A percentile compares a stretch with the other conserved stretches of the same genome.
Evolutionary conservation across 2,113 vertebrate species (phyloP).

Genomic region (Oncorhynchus nerka): DNA sequence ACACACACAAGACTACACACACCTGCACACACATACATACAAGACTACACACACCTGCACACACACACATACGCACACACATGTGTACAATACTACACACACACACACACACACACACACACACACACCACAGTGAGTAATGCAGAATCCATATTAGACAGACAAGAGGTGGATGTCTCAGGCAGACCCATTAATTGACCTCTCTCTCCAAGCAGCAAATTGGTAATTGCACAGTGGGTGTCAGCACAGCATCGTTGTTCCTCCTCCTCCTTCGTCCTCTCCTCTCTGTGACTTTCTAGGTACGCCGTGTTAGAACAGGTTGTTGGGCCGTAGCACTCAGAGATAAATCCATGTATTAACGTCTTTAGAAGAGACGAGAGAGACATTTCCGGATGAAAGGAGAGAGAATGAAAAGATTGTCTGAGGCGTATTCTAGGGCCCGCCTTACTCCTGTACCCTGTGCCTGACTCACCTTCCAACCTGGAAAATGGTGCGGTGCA

Average conservation of each 20-base stretch:
- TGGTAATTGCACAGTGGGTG: not conserved
- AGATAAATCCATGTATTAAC: not conserved
- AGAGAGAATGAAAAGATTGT: slow-evolving; percentile 14
- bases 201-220: not conserved
- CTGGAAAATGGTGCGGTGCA: slow-evolving; percentile 10
- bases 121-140: not conserved
- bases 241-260: not conserved
- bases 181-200: not conserved
- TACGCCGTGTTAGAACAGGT: not conserved
- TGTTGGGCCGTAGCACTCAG: not conserved
- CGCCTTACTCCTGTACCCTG: not conserved
- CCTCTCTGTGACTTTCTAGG: not conserved
- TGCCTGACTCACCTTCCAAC: slow-evolving; percentile 20
- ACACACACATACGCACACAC: no score
- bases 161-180: not conserved
- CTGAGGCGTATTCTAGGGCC: not conserved
- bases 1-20: no score
- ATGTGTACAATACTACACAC: no score
- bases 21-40: no score
- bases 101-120: no score
- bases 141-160: not conserved
- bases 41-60: no score
- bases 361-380: not conserved
- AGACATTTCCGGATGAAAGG: not conserved
- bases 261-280: not conserved